Percentiles rank a stretch among this genome's conserved stretches.
These are phyloP conservation scores for Gymnoscopelus microlampas DNA, from an alignment of 2,797 vertebrate species.

Conservation along the genomic window DNA sequence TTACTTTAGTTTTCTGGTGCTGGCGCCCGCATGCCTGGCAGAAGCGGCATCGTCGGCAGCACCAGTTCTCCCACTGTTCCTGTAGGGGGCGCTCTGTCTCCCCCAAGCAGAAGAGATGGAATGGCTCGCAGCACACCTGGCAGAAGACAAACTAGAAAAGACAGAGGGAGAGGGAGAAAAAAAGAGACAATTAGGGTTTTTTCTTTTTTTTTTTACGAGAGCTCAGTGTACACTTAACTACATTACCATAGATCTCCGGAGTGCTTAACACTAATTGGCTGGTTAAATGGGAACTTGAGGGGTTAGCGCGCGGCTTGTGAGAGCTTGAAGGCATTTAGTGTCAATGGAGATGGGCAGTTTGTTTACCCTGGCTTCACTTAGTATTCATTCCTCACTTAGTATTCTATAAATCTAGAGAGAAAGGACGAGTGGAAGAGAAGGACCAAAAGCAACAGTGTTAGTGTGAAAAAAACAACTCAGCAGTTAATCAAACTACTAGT, in stretches of 20 bases:
- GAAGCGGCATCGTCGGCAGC: conserved; percentile 96
- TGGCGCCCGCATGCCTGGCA: conserved; percentile 97
- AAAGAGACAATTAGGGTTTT: neutral
- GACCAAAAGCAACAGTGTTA: neutral
- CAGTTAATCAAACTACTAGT: too few relatives aligned
- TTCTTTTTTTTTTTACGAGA: neutral
- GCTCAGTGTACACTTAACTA: neutral
- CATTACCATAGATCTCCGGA: conserved; percentile 3
- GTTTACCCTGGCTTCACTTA: too few relatives aligned
- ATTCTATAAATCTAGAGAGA: neutral
- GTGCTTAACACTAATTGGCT: conserved; percentile 5
- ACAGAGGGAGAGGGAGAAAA: conserved; percentile 28
- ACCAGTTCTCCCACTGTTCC: conserved; percentile 99
- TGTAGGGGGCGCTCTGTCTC: conserved; percentile 95
- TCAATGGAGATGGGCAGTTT: too few relatives aligned
- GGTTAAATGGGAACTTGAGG: neutral
- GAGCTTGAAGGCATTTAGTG: neutral
- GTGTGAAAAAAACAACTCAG: neutral
- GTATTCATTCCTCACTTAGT: neutral
- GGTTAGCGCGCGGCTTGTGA: neutral
- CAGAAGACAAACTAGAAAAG: conserved; percentile 94
- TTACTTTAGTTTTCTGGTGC: conserved; percentile 89
- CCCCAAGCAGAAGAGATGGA: conserved; percentile 98
- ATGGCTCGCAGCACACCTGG: conserved; percentile 99
- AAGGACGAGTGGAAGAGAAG: neutral